Evolutionary conservation across 1,140 invertebrate genomes (phyloP).

Genomic region (Ceratosolen fusciceps): DNA sequence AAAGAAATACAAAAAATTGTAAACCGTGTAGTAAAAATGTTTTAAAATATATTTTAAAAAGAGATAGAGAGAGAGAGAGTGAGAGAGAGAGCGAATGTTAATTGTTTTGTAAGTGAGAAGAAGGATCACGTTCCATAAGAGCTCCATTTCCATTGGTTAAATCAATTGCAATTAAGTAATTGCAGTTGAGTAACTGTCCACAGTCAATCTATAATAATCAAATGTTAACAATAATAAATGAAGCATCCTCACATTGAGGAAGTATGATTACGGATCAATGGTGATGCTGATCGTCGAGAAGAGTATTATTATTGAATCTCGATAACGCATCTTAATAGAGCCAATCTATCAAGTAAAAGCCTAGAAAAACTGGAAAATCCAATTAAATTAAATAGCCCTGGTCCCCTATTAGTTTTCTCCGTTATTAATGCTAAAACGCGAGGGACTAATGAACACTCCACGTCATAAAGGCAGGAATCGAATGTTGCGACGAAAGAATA

Average conservation of each 20-base stretch:
- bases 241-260: background rate
- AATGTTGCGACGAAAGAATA: background rate
- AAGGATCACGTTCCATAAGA: no score
- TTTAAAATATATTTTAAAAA: no score
- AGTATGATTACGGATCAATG: background rate
- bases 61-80: no score
- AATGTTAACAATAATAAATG: background rate
- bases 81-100: no score
- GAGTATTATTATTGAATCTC: background rate
- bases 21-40: no score
- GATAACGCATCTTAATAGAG: background rate
- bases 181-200: background rate
- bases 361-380: slow-evolving; percentile 7
- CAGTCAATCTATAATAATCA: background rate
- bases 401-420: background rate
- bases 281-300: background rate
- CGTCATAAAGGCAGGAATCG: background rate
- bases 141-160: no score
- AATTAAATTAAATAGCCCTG: slow-evolving; percentile 8
- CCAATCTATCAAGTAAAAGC: background rate
- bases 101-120: no score
- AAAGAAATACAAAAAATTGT: no score
- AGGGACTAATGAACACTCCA: background rate
- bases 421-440: slow-evolving; percentile 21
- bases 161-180: background rate